A percentile compares a stretch with the other conserved stretches of the same genome.
phyloP scores from a whole-genome alignment of 2,888 invertebrate genomes.

The Aricia artaxerxes region DNA sequence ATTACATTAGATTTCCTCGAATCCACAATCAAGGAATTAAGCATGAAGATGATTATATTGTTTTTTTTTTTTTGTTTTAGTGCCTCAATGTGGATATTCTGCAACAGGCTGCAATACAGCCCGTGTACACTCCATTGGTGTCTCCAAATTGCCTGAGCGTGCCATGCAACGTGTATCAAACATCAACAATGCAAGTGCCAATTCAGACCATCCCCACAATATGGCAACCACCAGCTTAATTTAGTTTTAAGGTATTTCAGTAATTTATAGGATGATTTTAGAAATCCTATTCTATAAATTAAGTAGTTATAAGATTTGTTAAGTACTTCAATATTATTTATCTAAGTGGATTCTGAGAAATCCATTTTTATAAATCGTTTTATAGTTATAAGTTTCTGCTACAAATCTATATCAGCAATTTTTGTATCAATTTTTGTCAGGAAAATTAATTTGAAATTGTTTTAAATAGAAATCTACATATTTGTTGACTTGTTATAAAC shows the following conservation, averaged over 20 bases:
- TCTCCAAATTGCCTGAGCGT: conserved; percentile 52
- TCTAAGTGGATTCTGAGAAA: conserved; percentile 4
- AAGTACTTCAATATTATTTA: neutral
- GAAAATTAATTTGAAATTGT: neutral
- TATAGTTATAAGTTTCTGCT: neutral
- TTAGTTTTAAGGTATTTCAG: neutral
- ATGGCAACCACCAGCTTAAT: neutral
- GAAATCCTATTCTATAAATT: neutral
- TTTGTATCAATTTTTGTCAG: neutral
- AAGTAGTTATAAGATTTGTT: neutral
- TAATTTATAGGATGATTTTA: neutral
- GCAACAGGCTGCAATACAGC: conserved; percentile 52
- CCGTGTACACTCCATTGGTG: conserved; percentile 49
- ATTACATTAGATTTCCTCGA: too few relatives aligned
- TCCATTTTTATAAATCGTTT: neutral
- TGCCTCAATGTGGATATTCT: conserved; percentile 53
- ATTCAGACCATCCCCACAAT: neutral
- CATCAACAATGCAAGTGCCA: neutral
- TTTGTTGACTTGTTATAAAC: conserved; percentile 2
- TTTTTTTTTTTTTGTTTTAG: conserved; percentile 48
- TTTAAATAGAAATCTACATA: neutral
- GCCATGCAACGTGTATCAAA: conserved; percentile 43
- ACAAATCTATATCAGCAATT: neutral
- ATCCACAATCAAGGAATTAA: too few relatives aligned
- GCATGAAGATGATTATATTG: too few relatives aligned